These are phyloP conservation scores for Clarias gariepinus DNA, from an alignment of 2,113 vertebrate species.

Conservation along the genomic window DNA sequence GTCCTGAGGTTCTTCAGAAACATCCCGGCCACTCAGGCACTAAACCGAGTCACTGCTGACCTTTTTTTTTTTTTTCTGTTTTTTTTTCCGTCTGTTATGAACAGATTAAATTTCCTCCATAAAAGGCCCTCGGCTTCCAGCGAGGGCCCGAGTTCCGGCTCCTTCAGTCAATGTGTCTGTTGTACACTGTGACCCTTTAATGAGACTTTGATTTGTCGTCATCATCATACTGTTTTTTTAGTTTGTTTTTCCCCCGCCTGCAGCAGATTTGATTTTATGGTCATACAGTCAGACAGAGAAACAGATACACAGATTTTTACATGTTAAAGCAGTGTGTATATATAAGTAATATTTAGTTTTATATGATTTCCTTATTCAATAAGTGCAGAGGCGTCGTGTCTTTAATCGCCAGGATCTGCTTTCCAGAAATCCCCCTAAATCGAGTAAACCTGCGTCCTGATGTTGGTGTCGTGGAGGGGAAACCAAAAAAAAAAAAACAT, in stretches of 20 bases:
- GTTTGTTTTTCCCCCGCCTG: not conserved
- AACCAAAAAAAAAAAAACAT: not conserved
- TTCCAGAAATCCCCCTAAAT: not conserved
- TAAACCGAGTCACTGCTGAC: not conserved
- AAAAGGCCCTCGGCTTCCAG: slow-evolving; percentile 15
- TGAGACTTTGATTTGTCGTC: not conserved
- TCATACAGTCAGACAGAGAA: not conserved
- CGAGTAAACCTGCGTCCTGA: not conserved
- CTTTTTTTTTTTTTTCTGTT: not conserved
- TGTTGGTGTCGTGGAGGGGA: not conserved
- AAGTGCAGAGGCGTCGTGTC: not conserved
- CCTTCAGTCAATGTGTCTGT: slow-evolving; percentile 36
- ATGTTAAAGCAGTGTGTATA: no score
- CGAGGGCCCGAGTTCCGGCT: not conserved
- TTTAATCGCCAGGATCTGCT: not conserved
- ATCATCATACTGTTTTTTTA: no score
- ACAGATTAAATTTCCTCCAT: slow-evolving; percentile 4
- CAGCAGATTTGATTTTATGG: slow-evolving; percentile 31
- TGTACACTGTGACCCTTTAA: slow-evolving; percentile 26
- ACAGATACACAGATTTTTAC: no score
- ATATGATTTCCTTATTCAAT: no score
- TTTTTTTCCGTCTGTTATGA: not conserved
- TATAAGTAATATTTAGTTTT: no score
- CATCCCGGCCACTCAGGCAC: not conserved
- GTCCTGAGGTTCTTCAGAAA: not conserved